Evolutionary conservation across 2,888 invertebrate genomes (phyloP).

Genomic region (Hyposoter dolosus): DNA sequence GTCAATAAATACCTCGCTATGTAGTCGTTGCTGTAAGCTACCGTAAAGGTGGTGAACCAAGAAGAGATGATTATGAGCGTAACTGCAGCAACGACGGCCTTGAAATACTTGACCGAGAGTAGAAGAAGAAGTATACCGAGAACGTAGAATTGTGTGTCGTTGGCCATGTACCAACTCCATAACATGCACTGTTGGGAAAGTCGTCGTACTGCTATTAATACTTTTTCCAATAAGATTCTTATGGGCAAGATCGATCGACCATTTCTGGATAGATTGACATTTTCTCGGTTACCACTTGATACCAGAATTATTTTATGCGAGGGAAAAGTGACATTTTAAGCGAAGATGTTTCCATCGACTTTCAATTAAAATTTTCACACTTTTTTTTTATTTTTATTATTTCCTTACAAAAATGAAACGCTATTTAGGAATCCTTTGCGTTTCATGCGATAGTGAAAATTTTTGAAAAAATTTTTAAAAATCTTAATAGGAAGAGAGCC

Average conservation of each 20-base stretch:
- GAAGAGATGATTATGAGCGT: conserved; percentile 89
- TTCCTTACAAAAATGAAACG: neutral
- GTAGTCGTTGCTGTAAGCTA: conserved; percentile 91
- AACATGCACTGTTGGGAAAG: conserved; percentile 83
- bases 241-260: neutral
- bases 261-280: neutral
- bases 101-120: conserved; percentile 85
- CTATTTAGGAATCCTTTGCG: too few species aligned
- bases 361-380: neutral
- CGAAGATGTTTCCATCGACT: neutral
- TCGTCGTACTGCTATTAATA: conserved; percentile 26
- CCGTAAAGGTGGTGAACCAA: conserved; percentile 91
- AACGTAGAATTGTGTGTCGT: conserved; percentile 85
- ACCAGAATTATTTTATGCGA: neutral
- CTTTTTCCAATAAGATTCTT: neutral
- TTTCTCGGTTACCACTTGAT: neutral
- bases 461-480: too few species aligned
- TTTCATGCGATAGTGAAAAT: too few species aligned
- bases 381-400: neutral
- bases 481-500: too few species aligned
- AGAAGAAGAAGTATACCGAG: conserved; percentile 83
- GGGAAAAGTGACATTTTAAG: neutral
- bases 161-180: conserved; percentile 85
- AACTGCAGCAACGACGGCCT: conserved; percentile 87
- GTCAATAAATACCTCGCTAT: conserved; percentile 81